Evolutionary conservation across 2,888 invertebrate species (phyloP).

Genomic region (Drosophila sordidula): DNA sequence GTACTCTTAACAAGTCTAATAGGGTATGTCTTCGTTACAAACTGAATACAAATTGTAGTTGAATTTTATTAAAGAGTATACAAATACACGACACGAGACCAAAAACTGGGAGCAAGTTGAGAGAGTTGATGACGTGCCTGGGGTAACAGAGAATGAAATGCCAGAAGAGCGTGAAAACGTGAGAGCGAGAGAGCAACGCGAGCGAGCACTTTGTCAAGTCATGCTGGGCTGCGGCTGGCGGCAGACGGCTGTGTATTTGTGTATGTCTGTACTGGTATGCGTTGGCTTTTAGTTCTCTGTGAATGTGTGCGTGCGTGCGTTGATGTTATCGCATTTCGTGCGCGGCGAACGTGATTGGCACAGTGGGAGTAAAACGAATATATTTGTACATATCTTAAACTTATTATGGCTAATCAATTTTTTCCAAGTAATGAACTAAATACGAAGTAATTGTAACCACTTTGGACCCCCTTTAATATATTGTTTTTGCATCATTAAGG

Average conservation of each 20-base stretch:
- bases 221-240: conserved; percentile 53
- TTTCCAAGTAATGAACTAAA: not conserved
- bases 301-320: conserved; percentile 38
- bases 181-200: conserved; percentile 34
- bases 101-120: conserved; percentile 35
- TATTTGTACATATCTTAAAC: conserved; percentile 3
- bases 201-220: conserved; percentile 41
- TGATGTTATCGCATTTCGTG: conserved; percentile 74
- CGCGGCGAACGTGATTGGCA: conserved; percentile 73
- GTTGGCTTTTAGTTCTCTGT: conserved; percentile 40
- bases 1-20: not conserved
- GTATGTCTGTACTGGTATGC: conserved; percentile 30
- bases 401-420: conserved; percentile 3
- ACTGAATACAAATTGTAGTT: conserved; percentile 25
- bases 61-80: conserved; percentile 19
- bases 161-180: conserved; percentile 55
- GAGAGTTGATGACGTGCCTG: conserved; percentile 51
- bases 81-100: conserved; percentile 47
- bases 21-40: not conserved
- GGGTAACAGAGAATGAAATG: conserved; percentile 39
- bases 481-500: too few species aligned
- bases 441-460: too few species aligned
- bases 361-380: conserved; percentile 45
- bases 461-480: too few species aligned
- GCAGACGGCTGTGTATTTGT: conserved; percentile 21